These are phyloP conservation scores for Chunga burmeisteri DNA, from an alignment of 2,113 vertebrate species.

Conservation along the genomic window DNA sequence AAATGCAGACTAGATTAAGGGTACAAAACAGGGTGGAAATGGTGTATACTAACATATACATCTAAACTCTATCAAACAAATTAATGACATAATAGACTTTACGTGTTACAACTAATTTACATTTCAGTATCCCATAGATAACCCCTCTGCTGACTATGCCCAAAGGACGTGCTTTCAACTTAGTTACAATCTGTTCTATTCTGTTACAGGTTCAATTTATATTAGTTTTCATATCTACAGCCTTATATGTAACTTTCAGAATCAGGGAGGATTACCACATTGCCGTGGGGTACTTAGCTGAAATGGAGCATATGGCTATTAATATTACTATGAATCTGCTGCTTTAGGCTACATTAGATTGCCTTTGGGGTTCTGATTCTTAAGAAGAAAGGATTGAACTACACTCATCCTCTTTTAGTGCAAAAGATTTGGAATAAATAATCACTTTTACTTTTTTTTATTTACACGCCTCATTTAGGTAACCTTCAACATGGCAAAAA, in stretches of 20 bases:
- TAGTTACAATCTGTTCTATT: neutral
- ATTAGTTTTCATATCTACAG: neutral
- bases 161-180: conserved; percentile 34
- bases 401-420: neutral
- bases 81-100: neutral
- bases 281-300: neutral
- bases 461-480: neutral
- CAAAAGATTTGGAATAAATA: conserved; percentile 5
- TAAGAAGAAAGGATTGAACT: conserved; percentile 39
- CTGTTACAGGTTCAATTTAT: neutral
- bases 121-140: conserved; percentile 26
- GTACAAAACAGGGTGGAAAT: neutral
- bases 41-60: neutral
- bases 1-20: neutral
- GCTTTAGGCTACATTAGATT: conserved; percentile 31
- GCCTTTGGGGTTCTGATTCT: conserved; percentile 26
- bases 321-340: conserved; percentile 39
- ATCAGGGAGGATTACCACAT: conserved; percentile 5
- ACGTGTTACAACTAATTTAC: neutral
- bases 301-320: conserved; percentile 54
- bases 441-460: neutral
- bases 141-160: conserved; percentile 11
- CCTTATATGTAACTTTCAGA: neutral
- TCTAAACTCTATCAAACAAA: neutral
- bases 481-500: neutral